Evolutionary conservation across 2,113 vertebrate genomes (phyloP).

Genomic region (Rhegmatorhina hoffmannsi): DNA sequence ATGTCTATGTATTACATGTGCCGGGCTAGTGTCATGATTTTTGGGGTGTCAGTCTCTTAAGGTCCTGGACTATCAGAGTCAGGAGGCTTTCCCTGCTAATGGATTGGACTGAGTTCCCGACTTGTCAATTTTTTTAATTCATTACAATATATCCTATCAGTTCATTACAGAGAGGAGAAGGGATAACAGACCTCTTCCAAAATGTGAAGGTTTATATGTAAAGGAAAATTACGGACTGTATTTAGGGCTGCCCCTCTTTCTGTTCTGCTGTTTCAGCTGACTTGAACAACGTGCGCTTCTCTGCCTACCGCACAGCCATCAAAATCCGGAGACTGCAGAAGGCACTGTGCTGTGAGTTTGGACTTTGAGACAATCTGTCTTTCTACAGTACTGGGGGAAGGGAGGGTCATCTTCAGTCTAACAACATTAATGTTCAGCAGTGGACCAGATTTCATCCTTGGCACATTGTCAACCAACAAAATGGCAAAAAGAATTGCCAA

Average conservation of each 20-base stretch:
- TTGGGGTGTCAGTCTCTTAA: background rate
- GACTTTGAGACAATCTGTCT: background rate
- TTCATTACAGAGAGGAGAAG: background rate
- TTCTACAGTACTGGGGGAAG: background rate
- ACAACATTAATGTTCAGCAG: background rate
- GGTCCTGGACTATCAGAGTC: background rate
- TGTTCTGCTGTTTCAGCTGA: constrained; percentile 82
- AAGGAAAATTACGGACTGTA: background rate
- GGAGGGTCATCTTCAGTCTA: background rate
- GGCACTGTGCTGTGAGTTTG: constrained; percentile 91
- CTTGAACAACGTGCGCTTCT: constrained; percentile 97
- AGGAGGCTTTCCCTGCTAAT: background rate
- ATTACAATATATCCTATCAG: background rate
- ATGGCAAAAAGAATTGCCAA: background rate
- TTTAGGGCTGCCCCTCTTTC: background rate
- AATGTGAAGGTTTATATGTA: background rate
- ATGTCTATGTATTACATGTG: background rate
- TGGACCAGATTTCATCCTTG: background rate
- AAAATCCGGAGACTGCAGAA: constrained; percentile 97
- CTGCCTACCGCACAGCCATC: constrained; percentile 97
- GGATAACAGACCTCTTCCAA: background rate
- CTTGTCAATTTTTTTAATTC: background rate
- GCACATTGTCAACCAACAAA: background rate
- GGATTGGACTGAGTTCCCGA: background rate
- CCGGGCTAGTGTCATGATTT: background rate